Percentiles rank a stretch among this genome's conserved stretches.
Evolutionary conservation across 2,888 invertebrate genomes (phyloP).

Genomic region (Atethmia centrago): DNA sequence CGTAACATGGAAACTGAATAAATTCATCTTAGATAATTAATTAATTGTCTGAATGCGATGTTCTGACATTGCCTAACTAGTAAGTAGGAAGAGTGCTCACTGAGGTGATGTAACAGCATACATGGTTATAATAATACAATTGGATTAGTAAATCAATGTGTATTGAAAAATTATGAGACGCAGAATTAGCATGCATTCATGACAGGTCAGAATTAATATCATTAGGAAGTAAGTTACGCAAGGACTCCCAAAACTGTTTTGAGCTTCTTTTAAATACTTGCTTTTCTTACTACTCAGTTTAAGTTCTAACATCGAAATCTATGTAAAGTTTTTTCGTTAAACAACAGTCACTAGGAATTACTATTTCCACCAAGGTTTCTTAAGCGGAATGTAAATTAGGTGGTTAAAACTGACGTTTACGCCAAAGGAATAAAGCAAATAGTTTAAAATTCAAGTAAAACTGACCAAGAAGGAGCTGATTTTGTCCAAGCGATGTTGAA

Average conservation of each 20-base stretch:
- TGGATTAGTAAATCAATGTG: conserved; percentile 46
- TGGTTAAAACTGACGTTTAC: conserved; percentile 36
- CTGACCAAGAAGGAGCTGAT: background rate
- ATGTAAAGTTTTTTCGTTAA: conserved; percentile 14
- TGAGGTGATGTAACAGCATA: conserved; percentile 46
- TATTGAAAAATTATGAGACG: conserved; percentile 45
- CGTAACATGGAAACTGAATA: conserved; percentile 47
- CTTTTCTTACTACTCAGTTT: conserved; percentile 10
- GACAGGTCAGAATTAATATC: conserved; percentile 24
- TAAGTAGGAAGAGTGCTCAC: conserved; percentile 61
- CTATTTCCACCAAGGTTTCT: conserved; percentile 51
- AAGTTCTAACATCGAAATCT: background rate
- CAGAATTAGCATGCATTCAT: conserved; percentile 27
- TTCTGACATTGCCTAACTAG: conserved; percentile 60
- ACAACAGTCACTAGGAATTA: conserved; percentile 35
- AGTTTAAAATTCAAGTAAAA: conserved; percentile 23
- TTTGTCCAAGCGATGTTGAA: conserved; percentile 14
- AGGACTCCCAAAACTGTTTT: background rate
- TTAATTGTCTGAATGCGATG: conserved; percentile 61
- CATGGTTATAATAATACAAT: conserved; percentile 47
- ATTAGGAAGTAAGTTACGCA: conserved; percentile 28
- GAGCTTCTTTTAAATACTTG: conserved; percentile 12
- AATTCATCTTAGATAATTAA: conserved; percentile 52
- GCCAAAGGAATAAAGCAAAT: conserved; percentile 14
- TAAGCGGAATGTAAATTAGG: conserved; percentile 60